Evolutionary conservation across 1,140 invertebrate genomes (phyloP).

Genomic region (Maniola jurtina): DNA sequence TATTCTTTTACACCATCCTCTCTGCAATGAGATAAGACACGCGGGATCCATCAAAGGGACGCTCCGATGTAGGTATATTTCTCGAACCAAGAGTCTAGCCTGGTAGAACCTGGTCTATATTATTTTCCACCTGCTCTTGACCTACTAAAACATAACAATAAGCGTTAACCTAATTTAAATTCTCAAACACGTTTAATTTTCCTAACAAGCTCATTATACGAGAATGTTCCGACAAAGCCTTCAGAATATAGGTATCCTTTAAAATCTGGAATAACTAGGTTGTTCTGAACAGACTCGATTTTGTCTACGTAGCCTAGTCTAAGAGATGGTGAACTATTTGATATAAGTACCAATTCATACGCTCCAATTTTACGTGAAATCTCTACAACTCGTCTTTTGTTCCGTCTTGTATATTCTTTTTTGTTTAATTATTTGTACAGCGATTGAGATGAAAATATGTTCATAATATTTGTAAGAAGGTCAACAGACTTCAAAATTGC

Average conservation of each 20-base stretch:
- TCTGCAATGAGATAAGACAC: too few species aligned
- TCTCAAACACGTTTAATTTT: not conserved
- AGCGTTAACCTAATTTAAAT: not conserved
- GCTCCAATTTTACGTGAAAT: too few species aligned
- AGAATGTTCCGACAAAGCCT: not conserved
- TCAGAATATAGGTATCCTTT: not conserved
- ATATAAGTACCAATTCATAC: not conserved
- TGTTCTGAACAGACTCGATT: not conserved
- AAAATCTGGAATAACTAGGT: conserved; percentile 1
- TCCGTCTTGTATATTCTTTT: too few species aligned
- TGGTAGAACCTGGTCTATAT: not conserved
- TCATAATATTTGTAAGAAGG: too few species aligned
- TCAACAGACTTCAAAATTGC: too few species aligned
- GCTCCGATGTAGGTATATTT: too few species aligned
- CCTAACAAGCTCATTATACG: not conserved
- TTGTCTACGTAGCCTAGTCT: not conserved
- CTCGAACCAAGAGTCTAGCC: too few species aligned
- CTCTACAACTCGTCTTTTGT: too few species aligned
- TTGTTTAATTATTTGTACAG: too few species aligned
- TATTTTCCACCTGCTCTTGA: not conserved
- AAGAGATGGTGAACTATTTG: not conserved
- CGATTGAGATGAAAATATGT: too few species aligned
- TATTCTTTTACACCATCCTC: too few species aligned
- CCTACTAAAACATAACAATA: not conserved
- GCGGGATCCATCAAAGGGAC: too few species aligned